A percentile compares a stretch with the other conserved stretches of the same genome.
Conservation (phyloP, 2,113 vertebrate genomes). For the Ptychochromis oligacanthus region DNA sequence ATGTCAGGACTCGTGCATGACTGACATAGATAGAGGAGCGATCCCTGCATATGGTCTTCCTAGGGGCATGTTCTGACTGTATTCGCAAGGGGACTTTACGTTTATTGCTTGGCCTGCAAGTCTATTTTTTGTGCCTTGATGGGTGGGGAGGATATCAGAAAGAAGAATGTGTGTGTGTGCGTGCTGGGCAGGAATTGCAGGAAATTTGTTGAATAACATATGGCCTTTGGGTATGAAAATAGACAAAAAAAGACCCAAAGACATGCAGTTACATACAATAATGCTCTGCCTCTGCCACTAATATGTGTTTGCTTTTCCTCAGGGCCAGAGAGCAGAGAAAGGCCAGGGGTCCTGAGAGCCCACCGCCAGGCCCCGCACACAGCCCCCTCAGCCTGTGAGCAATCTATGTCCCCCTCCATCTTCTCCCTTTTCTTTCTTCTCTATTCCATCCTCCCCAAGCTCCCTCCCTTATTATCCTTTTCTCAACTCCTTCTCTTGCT, state of each 20-base stretch:
- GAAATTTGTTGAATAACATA: conserved; percentile 13
- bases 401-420: conserved; percentile 46
- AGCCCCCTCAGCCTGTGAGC: conserved; percentile 94
- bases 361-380: conserved; percentile 79
- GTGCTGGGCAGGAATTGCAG: neutral
- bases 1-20: conserved; percentile 78
- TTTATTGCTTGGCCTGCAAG: conserved; percentile 78
- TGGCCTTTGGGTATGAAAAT: conserved; percentile 7
- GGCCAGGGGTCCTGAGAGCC: conserved; percentile 99
- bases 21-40: conserved; percentile 60
- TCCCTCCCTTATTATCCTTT: neutral
- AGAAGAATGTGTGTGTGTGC: conserved; percentile 1
- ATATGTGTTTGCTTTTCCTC: conserved; percentile 75
- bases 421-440: conserved; percentile 21
- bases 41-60: conserved; percentile 66
- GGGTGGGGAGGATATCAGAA: conserved; percentile 33
- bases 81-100: conserved; percentile 56
- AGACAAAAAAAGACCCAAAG: neutral
- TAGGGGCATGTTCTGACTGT: conserved; percentile 79
- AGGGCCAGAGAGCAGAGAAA: conserved; percentile 99
- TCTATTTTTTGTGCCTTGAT: conserved; percentile 68
- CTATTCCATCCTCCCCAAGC: conserved; percentile 17
- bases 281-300: conserved; percentile 19
- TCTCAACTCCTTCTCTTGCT: neutral
- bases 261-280: neutral